Percentiles rank a stretch among this genome's conserved stretches.
Evolutionary conservation across 2,888 invertebrate genomes (phyloP).

Genomic region (Drosophila kambysellisi): DNA sequence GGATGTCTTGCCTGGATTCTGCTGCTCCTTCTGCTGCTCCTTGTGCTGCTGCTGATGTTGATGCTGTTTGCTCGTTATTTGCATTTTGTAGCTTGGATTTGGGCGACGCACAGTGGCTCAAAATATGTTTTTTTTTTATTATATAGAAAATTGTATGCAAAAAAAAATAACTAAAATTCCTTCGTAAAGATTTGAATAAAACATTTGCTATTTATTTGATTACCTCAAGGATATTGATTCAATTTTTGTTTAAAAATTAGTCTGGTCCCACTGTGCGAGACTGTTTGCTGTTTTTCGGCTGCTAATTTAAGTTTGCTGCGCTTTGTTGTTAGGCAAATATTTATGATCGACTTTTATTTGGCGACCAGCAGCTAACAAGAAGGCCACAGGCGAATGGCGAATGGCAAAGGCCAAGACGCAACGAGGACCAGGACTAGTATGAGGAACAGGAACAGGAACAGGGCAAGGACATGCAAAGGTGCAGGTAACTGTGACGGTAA

Average conservation of each 20-base stretch:
- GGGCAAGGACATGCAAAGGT: background rate
- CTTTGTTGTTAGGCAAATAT: constrained; percentile 68
- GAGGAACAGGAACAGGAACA: background rate
- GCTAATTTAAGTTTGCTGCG: constrained; percentile 70
- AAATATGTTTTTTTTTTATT: too few species aligned
- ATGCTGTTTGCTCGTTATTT: constrained; percentile 62
- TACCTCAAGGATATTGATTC: too few species aligned
- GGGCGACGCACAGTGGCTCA: constrained; percentile 49
- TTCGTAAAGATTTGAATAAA: background rate
- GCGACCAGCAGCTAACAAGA: constrained; percentile 40
- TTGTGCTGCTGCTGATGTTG: constrained; percentile 1
- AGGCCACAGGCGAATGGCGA: constrained; percentile 36
- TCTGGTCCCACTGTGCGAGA: constrained; percentile 24
- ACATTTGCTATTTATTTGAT: too few species aligned
- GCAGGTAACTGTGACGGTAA: background rate
- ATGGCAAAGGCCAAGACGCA: constrained; percentile 5
- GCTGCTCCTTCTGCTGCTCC: background rate
- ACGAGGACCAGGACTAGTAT: background rate
- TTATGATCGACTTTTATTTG: constrained; percentile 76
- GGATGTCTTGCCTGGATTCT: constrained; percentile 37
- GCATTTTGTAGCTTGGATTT: constrained; percentile 61
- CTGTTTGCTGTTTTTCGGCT: constrained; percentile 12
- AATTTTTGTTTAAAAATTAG: too few species aligned
- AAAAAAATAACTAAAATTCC: background rate
- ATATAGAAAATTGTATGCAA: too few species aligned